Base-by-base conservation (phyloP, 2,797 vertebrate species). In the Micropoecilia bifurca region DNA sequence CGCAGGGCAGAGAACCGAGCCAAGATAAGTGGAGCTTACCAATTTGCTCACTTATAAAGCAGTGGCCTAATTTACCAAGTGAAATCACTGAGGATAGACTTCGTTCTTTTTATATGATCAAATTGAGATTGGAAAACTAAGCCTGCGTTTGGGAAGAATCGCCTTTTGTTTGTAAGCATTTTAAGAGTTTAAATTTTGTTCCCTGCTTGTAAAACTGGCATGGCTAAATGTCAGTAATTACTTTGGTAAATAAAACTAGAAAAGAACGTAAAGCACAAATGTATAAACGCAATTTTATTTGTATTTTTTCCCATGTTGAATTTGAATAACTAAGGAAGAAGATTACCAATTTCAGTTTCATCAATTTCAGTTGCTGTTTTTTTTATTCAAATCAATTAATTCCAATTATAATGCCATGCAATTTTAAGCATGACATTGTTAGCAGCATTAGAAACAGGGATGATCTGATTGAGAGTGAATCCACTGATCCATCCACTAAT, bases 11-110 rank as follows among this genome's bases (percentile, higher is more conserved):
- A 87, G 74, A 83, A 83, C 85, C 78, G 83, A 90, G 89, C 84
- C 83, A 87, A 88, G 86, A 88, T 84, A 91, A 92, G 90, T 89
- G 78, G 87, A 88, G 89, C 89, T 92, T 82, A 91, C 88, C 87
- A 89, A 89, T 90, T 88, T 91, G 83, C 88, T 92, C 89, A 88
- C 85, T 92, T 92, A 80, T 88, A 83, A 92, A 89, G 85, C 85
- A 71, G 72, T 90, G 88, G 88, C 89, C 91, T 87, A 85, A 93
- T 90, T 92, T 89, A 71, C 79, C 36, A 47, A 28, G 66, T 83
- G 61, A 89, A 90, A 80, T 80, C 80, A 72, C 28, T 57, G 74
- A 80, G 76, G 45, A 78, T 84, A 81, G 81, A 50, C 13, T 61
- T 41, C 13, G 59, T 82, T 47, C 33, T 75, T 87, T 77, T 76